These are phyloP conservation scores for Steromphala cineraria DNA, from an alignment of 2,888 invertebrate species.

Conservation along the genomic window DNA sequence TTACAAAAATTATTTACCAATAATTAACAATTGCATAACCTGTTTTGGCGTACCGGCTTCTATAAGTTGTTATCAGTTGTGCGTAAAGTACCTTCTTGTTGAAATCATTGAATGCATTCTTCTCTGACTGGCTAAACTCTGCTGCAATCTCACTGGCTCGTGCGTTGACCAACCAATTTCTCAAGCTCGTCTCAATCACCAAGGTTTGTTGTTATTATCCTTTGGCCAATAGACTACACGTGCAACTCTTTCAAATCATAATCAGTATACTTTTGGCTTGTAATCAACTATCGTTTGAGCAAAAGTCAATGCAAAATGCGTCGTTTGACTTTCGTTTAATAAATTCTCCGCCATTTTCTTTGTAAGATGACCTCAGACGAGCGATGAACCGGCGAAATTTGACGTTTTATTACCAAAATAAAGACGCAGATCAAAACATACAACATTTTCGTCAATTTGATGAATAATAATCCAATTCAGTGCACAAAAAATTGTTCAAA, in stretches of 20 bases:
- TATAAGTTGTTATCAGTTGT: neutral
- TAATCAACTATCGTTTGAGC: neutral
- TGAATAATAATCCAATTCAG: too few species aligned
- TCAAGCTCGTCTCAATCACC: slow-evolving; percentile 61
- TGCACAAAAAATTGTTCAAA: too few species aligned
- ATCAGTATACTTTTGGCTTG: neutral
- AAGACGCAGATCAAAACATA: too few species aligned
- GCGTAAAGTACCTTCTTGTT: neutral
- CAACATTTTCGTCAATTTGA: too few species aligned
- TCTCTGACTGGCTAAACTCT: slow-evolving; percentile 66
- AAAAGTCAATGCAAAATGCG: neutral
- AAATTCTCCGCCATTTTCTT: slow-evolving; percentile 24
- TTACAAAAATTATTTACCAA: too few species aligned
- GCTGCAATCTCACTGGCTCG: slow-evolving; percentile 71
- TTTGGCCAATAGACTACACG: slow-evolving; percentile 52
- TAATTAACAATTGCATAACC: too few species aligned
- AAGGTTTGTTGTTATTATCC: slow-evolving; percentile 61
- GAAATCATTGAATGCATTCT: slow-evolving; percentile 36
- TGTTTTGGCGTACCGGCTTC: too few species aligned
- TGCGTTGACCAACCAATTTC: slow-evolving; percentile 72
- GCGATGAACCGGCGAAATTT: neutral
- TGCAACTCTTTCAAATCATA: slow-evolving; percentile 40
- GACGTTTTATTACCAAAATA: neutral
- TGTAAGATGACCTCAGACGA: neutral
- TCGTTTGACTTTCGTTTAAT: neutral